Evolutionary conservation across 2,888 invertebrate genomes (phyloP), one percentile per base, ranked within the genome.

Genomic region (Cephus spinipes): DNA sequence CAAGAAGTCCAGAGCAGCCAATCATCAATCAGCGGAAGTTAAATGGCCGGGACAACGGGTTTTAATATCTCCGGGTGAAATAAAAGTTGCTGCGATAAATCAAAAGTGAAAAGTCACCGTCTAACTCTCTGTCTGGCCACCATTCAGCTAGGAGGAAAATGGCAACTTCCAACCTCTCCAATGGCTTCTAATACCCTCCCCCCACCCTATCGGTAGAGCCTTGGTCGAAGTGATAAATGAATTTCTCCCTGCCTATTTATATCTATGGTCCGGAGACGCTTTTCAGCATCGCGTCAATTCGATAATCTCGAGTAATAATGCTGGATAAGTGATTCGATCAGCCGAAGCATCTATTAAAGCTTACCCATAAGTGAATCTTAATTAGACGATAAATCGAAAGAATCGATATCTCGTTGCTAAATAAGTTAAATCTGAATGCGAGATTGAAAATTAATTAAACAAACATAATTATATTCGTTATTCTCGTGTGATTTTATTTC

Each of bases 11-110:
- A 77, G 81, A 82, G 82, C 83, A 83, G 85, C 87, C 88, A 90
- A 90, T 90, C 91, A 91, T 91, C 90, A 91, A 91, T 91, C 91
- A 91, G 88, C 81, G 81, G 80, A 88, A 90, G 90, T 89, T 90
- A 90, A 91, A 91, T 90, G 90, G 87, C 80, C 87, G 89, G 89
- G 90, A 90, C 90, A 90, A 91, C 90, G 90, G 87, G 89, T 90
- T 91, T 91, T 91, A 91, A 91, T 91, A 91, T 91, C 89, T 89
- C 87, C 82, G 82, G 79, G 87, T 85, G 87, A 90, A 90, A 91
- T 90, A 91, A 91, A 91, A 91, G 90, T 91, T 91, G 83, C 86
- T 86, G 87, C 88, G 86, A 91, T 91, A 91, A 91, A 91, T 91
- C 91, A 91, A 91, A 91, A 89, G 90, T 91, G 90, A 90, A 91